Conservation (phyloP, 2,888 invertebrate genomes). For the Cylindroiulus punctatus region DNA sequence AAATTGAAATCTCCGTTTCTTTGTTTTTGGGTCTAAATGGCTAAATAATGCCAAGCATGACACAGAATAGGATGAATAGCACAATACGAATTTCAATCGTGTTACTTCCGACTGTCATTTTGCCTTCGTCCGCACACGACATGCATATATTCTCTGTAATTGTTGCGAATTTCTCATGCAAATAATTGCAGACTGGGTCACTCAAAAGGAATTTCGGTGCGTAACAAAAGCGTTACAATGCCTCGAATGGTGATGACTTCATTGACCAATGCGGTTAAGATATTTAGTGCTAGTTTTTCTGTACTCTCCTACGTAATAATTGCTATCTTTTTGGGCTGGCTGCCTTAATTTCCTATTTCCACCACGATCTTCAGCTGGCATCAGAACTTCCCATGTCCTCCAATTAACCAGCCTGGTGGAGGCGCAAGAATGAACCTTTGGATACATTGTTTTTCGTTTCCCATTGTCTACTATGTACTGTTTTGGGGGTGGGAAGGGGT, state of each 20-base stretch:
- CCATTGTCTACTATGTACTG: not conserved
- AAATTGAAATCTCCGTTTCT: too few relatives aligned
- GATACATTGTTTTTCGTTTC: conserved; percentile 13
- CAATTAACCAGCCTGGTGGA: not conserved
- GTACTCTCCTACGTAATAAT: not conserved
- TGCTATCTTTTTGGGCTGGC: not conserved
- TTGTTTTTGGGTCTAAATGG: not conserved
- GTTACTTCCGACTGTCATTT: conserved; percentile 14
- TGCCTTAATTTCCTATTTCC: not conserved
- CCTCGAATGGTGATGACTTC: not conserved
- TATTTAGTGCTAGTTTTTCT: not conserved
- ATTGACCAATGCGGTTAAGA: not conserved
- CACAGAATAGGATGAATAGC: conserved; percentile 5
- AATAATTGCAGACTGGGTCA: not conserved
- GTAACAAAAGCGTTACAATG: not conserved
- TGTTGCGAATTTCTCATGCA: conserved; percentile 11
- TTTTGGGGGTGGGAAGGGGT: not conserved
- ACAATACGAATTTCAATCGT: not conserved
- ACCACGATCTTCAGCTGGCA: not conserved
- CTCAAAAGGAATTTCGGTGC: not conserved
- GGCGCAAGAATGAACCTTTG: not conserved
- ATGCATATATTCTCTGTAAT: not conserved
- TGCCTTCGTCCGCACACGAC: not conserved
- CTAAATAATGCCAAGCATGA: not conserved
- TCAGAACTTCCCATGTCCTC: conserved; percentile 5